Conservation (phyloP, 2,113 vertebrate species). For the Gadus chalcogrammus region DNA sequence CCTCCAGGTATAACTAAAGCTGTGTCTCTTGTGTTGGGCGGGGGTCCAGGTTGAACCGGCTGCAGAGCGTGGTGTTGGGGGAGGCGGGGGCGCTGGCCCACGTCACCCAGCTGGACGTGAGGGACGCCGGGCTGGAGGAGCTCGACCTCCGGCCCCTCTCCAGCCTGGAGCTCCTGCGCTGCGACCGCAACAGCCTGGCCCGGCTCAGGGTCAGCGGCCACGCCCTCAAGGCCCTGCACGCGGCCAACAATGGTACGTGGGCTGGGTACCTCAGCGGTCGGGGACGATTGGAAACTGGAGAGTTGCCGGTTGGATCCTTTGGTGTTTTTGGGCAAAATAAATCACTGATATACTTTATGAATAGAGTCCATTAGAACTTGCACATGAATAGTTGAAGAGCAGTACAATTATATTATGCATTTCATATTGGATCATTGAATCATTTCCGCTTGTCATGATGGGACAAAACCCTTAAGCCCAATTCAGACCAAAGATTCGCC, state of each 20-base stretch:
- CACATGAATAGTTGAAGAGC: too few species aligned
- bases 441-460: too few species aligned
- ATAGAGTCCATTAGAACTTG: too few species aligned
- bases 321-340: too few species aligned
- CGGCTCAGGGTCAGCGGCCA: slow-evolving; percentile 80
- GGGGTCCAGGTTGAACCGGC: slow-evolving; percentile 79
- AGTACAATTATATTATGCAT: too few species aligned
- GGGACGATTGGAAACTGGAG: too few species aligned
- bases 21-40: background rate
- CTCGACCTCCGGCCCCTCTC: slow-evolving; percentile 83
- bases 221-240: slow-evolving; percentile 84
- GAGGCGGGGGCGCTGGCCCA: slow-evolving; percentile 84
- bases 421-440: too few species aligned
- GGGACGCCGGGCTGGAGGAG: slow-evolving; percentile 84
- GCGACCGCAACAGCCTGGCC: slow-evolving; percentile 86
- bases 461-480: too few species aligned
- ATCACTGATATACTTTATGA: too few species aligned
- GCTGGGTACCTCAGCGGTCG: background rate
- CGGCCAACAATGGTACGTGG: slow-evolving; percentile 84
- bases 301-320: too few species aligned
- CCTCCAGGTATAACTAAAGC: too few species aligned
- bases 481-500: too few species aligned
- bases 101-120: slow-evolving; percentile 86
- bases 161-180: slow-evolving; percentile 89
- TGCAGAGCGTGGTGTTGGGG: slow-evolving; percentile 68